Conservation (phyloP, 2,113 vertebrate species). For the Pterophyllum scalare region DNA sequence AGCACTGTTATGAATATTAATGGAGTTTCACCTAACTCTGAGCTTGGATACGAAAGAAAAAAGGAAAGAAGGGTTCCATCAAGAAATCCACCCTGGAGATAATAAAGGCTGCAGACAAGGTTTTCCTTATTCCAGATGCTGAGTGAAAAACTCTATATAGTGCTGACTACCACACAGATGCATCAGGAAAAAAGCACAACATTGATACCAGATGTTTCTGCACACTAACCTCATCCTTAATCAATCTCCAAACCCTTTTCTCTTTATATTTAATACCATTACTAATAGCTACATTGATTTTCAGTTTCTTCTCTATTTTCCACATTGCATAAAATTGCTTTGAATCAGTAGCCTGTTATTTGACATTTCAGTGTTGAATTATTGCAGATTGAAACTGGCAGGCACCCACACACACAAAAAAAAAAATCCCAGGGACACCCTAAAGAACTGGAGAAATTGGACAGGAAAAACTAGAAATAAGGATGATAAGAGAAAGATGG, state of each 20-base stretch:
- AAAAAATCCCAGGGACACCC: background rate
- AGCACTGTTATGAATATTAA: background rate
- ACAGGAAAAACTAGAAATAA: background rate
- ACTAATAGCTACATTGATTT: constrained; percentile 16
- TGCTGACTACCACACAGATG: background rate
- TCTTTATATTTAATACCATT: background rate
- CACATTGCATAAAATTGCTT: background rate
- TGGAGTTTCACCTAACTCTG: background rate
- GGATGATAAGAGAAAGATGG: background rate
- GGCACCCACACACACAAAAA: background rate
- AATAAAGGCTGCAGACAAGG: background rate
- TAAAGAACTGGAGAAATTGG: background rate
- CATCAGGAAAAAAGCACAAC: background rate
- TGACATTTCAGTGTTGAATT: constrained; percentile 1
- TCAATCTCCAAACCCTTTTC: background rate
- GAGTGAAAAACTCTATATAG: background rate
- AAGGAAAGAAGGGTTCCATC: background rate
- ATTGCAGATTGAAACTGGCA: background rate
- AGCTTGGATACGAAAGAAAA: background rate
- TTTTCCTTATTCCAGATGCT: background rate
- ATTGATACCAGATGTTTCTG: constrained; percentile 5
- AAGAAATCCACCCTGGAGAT: background rate
- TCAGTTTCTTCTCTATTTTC: constrained; percentile 6
- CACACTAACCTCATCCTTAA: background rate
- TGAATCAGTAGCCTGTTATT: background rate